phyloP scores from a whole-genome alignment of 2,113 vertebrate genomes.

The Tamias sibiricus region DNA sequence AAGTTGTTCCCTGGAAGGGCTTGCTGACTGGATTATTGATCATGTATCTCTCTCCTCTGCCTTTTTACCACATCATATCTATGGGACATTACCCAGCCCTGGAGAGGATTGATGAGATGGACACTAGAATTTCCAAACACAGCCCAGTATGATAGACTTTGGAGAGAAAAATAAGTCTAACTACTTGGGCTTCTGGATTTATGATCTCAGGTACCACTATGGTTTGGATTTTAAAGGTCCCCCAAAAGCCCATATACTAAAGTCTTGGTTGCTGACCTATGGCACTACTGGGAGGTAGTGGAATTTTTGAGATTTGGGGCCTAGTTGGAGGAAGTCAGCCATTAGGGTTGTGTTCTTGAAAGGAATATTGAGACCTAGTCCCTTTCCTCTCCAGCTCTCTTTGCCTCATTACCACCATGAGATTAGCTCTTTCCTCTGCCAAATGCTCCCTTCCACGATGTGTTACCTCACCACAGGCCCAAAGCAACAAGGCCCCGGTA shows the following conservation, averaged over 20 bases:
- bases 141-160: not conserved
- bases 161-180: not conserved
- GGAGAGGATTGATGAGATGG: not conserved
- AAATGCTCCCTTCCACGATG: not conserved
- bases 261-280: not conserved
- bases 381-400: not conserved
- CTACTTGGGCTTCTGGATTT: not conserved
- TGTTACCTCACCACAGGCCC: not conserved
- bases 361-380: not conserved
- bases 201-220: not conserved
- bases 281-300: not conserved
- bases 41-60: not conserved
- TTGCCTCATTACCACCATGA: not conserved
- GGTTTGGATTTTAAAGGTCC: not conserved
- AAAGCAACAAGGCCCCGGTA: not conserved
- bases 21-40: not conserved
- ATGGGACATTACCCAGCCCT: not conserved
- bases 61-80: not conserved
- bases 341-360: not conserved
- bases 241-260: not conserved
- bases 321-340: not conserved
- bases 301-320: not conserved
- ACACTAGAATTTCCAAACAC: not conserved
- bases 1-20: not conserved
- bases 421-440: not conserved